Evolutionary conservation across 2,113 vertebrate species (phyloP).

Genomic region (Hucho hucho): DNA sequence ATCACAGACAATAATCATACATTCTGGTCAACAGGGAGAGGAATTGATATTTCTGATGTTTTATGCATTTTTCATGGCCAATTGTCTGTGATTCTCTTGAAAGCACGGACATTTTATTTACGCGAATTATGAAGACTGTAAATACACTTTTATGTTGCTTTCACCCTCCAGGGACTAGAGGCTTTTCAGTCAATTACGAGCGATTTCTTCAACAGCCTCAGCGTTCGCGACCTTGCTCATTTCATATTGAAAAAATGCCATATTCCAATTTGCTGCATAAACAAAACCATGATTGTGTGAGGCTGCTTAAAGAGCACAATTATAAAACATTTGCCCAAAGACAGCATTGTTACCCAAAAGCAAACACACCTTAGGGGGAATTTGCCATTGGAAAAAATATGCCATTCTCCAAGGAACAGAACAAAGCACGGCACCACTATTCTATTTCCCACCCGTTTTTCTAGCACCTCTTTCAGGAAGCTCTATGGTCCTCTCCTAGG

Average conservation of each 20-base stretch:
- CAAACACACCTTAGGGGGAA: slow-evolving; percentile 36
- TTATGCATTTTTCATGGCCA: slow-evolving; percentile 17
- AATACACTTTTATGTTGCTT: slow-evolving; percentile 35
- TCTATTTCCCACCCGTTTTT: slow-evolving; percentile 12
- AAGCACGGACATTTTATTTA: slow-evolving; percentile 29
- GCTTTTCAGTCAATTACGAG: slow-evolving; percentile 60
- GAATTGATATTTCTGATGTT: slow-evolving; percentile 17
- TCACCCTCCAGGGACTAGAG: slow-evolving; percentile 47
- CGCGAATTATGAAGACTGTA: slow-evolving; percentile 53
- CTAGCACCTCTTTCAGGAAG: slow-evolving; percentile 33
- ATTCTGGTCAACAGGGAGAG: neutral
- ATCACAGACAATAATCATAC: neutral
- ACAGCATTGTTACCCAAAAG: slow-evolving; percentile 25
- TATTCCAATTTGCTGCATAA: slow-evolving; percentile 37
- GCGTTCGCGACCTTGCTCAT: slow-evolving; percentile 35
- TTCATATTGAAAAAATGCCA: slow-evolving; percentile 20
- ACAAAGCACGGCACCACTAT: slow-evolving; percentile 1
- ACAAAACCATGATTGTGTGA: slow-evolving; percentile 36
- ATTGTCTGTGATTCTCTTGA: slow-evolving; percentile 29
- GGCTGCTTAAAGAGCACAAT: slow-evolving; percentile 39
- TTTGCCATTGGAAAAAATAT: slow-evolving; percentile 34
- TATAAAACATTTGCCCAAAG: slow-evolving; percentile 27
- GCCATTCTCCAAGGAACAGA: slow-evolving; percentile 21
- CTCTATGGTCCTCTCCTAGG: slow-evolving; percentile 28
- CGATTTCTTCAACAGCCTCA: slow-evolving; percentile 40